These are phyloP conservation scores for Marcusenius ussheri DNA, from an alignment of 2,113 vertebrate genomes.

Conservation along the genomic window DNA sequence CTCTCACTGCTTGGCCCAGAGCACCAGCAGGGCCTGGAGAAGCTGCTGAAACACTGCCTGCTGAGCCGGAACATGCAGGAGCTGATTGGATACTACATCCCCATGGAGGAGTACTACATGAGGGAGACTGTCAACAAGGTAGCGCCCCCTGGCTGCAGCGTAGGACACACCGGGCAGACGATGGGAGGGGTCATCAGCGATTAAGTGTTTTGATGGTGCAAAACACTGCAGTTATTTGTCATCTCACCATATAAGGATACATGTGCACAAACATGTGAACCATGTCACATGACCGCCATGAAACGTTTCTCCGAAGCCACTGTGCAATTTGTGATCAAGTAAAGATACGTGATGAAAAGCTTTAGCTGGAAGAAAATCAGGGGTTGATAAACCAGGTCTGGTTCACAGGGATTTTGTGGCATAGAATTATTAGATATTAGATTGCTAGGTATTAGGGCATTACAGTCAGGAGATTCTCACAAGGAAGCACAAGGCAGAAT, in stretches of 20 bases:
- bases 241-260: background rate
- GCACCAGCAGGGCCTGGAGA: slow-evolving; percentile 85
- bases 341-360: background rate
- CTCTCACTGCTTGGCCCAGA: slow-evolving; percentile 53
- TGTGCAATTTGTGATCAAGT: background rate
- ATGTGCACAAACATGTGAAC: too few relatives aligned
- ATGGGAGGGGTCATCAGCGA: background rate
- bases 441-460: background rate
- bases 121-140: slow-evolving; percentile 96
- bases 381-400: background rate
- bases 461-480: background rate
- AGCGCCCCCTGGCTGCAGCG: background rate
- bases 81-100: slow-evolving; percentile 91
- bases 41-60: slow-evolving; percentile 82
- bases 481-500: background rate
- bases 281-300: background rate
- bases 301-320: too few relatives aligned
- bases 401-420: background rate
- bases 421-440: background rate
- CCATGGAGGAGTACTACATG: slow-evolving; percentile 99
- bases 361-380: background rate
- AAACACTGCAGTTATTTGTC: background rate
- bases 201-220: background rate
- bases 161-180: background rate
- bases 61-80: slow-evolving; percentile 92